phyloP scores from a whole-genome alignment of 2,113 vertebrate genomes.

The Bubo scandiacus region DNA sequence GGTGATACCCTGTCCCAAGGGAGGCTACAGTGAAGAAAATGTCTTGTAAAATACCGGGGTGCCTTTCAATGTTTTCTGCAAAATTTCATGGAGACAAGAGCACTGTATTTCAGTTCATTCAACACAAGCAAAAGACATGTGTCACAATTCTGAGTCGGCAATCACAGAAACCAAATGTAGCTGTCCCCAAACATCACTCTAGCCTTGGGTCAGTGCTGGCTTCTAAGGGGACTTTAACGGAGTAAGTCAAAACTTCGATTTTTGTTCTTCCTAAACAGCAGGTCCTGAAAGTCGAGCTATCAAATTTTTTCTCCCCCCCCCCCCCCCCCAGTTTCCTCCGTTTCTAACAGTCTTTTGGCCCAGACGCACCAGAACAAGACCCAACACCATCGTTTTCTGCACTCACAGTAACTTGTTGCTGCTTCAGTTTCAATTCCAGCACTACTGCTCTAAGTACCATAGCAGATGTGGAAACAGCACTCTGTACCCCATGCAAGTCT shows the following conservation, averaged over 20 bases:
- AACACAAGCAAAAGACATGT: accelerated
- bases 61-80: not conserved
- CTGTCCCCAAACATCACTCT: not conserved
- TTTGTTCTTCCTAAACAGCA: not conserved
- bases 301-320: not conserved
- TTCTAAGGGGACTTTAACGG: not conserved
- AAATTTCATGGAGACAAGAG: not conserved
- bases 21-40: not conserved
- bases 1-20: not conserved
- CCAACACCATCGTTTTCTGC: not conserved
- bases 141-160: not conserved
- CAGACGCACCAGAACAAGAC: not conserved
- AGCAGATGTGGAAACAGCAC: accelerated
- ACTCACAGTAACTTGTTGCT: not conserved
- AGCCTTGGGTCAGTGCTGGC: not conserved
- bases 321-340: not conserved
- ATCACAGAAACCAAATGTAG: not conserved
- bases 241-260: not conserved
- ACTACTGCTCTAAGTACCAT: not conserved
- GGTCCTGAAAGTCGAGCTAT: not conserved
- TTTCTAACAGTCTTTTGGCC: not conserved
- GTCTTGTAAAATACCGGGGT: not conserved
- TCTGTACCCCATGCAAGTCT: not conserved
- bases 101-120: not conserved
- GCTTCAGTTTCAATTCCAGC: not conserved